These are phyloP conservation scores for Zaprionus gabonicus DNA, from an alignment of 1,140 invertebrate genomes.

Conservation along the genomic window DNA sequence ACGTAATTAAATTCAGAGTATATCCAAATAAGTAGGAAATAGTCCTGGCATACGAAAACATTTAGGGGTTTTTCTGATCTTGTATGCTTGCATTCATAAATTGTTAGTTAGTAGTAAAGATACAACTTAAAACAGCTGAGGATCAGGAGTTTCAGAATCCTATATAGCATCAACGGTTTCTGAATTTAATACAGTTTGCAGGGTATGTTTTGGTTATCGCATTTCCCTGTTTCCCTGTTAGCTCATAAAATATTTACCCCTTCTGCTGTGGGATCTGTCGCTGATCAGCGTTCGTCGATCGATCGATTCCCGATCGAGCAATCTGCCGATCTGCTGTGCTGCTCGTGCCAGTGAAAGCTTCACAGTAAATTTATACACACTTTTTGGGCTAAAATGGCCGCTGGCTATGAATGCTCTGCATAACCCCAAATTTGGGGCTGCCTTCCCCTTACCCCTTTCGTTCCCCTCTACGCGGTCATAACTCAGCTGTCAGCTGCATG, in stretches of 20 bases:
- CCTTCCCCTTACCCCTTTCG: constrained; percentile 12
- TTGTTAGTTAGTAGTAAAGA: too few relatives aligned
- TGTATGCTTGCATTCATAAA: too few relatives aligned
- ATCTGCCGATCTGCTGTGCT: constrained; percentile 43
- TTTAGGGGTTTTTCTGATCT: too few relatives aligned
- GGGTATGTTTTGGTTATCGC: neutral
- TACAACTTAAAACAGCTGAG: too few relatives aligned
- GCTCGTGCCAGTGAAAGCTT: constrained; percentile 68
- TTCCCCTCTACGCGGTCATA: constrained; percentile 61
- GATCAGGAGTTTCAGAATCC: neutral
- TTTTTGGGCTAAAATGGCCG: constrained; percentile 65
- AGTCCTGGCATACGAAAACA: too few relatives aligned
- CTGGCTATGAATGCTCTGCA: constrained; percentile 43
- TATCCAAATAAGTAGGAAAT: too few relatives aligned
- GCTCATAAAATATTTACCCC: neutral
- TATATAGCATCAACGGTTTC: too few relatives aligned
- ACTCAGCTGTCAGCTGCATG: constrained; percentile 83
- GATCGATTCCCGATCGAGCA: constrained; percentile 18
- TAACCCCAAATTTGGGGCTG: constrained; percentile 77
- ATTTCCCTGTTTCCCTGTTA: neutral
- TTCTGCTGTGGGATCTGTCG: constrained; percentile 4
- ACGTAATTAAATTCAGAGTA: too few relatives aligned
- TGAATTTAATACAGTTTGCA: neutral
- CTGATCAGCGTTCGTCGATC: constrained; percentile 8
- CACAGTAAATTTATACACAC: constrained; percentile 77